These are phyloP conservation scores for Pristionchus japonicus DNA, from an alignment of 2,888 invertebrate species.

Conservation along the genomic window DNA sequence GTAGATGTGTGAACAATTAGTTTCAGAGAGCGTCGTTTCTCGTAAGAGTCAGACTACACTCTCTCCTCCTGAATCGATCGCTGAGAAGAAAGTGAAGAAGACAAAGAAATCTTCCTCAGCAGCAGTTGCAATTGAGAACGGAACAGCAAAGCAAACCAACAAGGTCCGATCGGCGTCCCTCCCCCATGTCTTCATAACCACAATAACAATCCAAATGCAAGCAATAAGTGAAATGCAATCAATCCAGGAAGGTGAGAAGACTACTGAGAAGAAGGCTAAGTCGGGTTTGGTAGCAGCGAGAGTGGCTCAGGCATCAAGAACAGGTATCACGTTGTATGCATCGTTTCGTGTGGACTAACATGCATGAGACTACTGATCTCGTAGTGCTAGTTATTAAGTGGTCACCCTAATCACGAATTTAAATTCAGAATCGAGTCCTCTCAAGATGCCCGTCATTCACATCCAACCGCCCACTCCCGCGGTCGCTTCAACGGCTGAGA, in stretches of 20 bases:
- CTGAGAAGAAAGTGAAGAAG: slow-evolving; percentile 39
- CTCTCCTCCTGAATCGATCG: slow-evolving; percentile 31
- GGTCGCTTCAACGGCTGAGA: not conserved
- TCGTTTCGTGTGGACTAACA: not conserved
- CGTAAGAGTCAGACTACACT: slow-evolving; percentile 24
- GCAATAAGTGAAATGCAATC: not conserved
- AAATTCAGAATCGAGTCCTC: not conserved
- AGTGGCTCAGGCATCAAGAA: not conserved
- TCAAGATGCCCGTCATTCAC: slow-evolving; percentile 20
- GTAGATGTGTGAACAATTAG: no score
- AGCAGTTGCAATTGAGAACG: not conserved
- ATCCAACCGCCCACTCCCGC: slow-evolving; percentile 35
- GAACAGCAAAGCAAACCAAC: not conserved
- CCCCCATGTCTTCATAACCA: not conserved
- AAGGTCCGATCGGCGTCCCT: slow-evolving; percentile 31
- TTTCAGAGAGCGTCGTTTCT: slow-evolving; percentile 1
- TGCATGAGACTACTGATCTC: no score
- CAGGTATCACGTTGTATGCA: not conserved
- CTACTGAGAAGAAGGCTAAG: slow-evolving; percentile 2
- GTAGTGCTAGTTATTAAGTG: no score
- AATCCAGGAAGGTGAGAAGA: slow-evolving; percentile 30
- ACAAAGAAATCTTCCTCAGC: slow-evolving; percentile 19
- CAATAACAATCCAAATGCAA: slow-evolving; percentile 27
- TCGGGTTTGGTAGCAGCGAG: not conserved
- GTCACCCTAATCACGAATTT: not conserved